Evolutionary conservation across 1,140 invertebrate genomes (phyloP), one percentile per base, ranked within the genome.

Genomic region (Mactra quadrangularis): DNA sequence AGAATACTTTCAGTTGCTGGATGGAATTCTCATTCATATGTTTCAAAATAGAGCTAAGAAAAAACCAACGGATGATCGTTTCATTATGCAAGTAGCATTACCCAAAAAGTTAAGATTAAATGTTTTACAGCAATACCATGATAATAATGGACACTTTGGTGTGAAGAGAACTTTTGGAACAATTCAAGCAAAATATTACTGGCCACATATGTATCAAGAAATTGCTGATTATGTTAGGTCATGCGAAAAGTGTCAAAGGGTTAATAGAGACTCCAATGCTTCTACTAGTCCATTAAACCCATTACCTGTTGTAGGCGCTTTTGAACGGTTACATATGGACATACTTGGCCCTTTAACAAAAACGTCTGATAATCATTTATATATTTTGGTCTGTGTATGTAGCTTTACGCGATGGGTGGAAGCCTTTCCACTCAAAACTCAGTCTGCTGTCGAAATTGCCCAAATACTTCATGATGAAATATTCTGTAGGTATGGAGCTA

Each of bases 401-500:
- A 62, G 7, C 3, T 62, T 82, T 17, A 57, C 75, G 4, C 17
- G 82, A 0, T 60, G 68, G 86, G 31, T 66, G 1, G 71, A 85
- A 38, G 79, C 74, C 13, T 85, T 83, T 59, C 79, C 84, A 17
- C 17, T 79, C 9, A 35, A 22, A 35, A 50, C 62, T 11, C 82
- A 83, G 41, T 41, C 38, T 57, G 70, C 74, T 9, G 60, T 33
- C 0, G 76, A 83, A 70, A 64, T 79, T n/a, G 85, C 81, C 17
- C 53, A 31, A 35, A 15, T 83, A 31, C 59, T 86, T 15, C 59
- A 70, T 53, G 53, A 72, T 33, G 75, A 85, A 72, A 74, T 85
- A n/a, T 85, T 84, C 50, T 85, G 77, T 57, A 47, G 78, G 15
- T 87, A 85, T 79, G 83, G 83, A 29, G 83, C 78, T 19, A 53